These are phyloP conservation scores for Mayetiola destructor DNA, from an alignment of 2,888 invertebrate species.

Conservation along the genomic window DNA sequence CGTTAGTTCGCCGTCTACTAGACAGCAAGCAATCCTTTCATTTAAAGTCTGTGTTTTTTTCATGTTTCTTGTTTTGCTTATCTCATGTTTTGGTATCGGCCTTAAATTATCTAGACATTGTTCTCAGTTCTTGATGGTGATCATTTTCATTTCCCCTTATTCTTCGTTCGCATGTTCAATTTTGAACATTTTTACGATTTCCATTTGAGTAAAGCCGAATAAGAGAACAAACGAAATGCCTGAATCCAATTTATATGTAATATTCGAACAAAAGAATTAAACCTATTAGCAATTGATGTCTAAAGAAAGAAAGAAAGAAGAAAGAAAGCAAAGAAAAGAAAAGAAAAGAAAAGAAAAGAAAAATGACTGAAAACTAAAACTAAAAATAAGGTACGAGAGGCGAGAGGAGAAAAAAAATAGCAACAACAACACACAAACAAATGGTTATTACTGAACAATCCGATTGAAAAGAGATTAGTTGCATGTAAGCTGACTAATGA, in stretches of 20 bases:
- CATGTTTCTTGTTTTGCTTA: not conserved
- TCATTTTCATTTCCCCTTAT: not conserved
- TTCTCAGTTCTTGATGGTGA: not conserved
- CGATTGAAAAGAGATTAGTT: too few species aligned
- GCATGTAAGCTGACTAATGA: too few species aligned
- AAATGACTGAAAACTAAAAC: too few species aligned
- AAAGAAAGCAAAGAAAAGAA: not conserved
- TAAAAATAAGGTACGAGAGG: too few species aligned
- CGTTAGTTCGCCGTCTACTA: not conserved
- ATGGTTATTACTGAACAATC: too few species aligned
- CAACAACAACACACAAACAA: too few species aligned
- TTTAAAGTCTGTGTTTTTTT: too few species aligned
- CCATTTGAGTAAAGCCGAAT: too few species aligned
- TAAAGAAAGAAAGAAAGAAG: not conserved
- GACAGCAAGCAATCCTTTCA: too few species aligned
- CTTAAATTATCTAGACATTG: not conserved
- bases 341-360: too few species aligned
- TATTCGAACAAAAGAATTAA: constrained; percentile 5
- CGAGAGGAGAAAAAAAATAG: too few species aligned
- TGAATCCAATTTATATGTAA: constrained; percentile 5
- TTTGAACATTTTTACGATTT: too few species aligned
- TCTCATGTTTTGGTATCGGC: not conserved
- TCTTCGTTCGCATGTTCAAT: not conserved
- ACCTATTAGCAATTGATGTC: constrained; percentile 8
- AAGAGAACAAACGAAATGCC: not conserved